A percentile compares a stretch with the other conserved stretches of the same genome.
Conservation (phyloP, 2,888 invertebrate genomes). For the Phasia obesa region DNA sequence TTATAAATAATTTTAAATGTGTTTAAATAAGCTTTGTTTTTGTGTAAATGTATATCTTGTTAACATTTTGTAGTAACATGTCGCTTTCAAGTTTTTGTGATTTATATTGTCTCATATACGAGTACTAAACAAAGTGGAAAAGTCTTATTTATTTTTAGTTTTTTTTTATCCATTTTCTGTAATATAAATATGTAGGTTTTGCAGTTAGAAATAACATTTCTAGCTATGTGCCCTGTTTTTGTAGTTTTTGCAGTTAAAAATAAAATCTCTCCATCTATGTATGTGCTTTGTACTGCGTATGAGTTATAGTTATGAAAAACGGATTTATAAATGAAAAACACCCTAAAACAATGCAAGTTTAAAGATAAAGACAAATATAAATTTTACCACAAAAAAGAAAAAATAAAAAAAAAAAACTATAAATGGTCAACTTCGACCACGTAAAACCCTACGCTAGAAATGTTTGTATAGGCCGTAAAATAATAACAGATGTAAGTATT, state of each 20-base stretch:
- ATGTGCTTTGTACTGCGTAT: slow-evolving; percentile 14
- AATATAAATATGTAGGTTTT: too few species aligned
- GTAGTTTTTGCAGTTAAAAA: not conserved
- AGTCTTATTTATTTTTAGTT: slow-evolving; percentile 17
- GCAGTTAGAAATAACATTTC: too few species aligned
- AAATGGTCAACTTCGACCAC: not conserved
- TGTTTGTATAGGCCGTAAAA: too few species aligned
- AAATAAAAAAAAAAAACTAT: not conserved
- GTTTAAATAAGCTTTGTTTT: slow-evolving; percentile 7
- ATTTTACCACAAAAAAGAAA: not conserved
- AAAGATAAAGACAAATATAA: slow-evolving; percentile 14
- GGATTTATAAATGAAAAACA: slow-evolving; percentile 51
- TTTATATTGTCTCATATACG: slow-evolving; percentile 51
- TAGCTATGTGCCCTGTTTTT: too few species aligned
- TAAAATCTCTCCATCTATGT: not conserved
- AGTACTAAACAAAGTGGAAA: slow-evolving; percentile 43
- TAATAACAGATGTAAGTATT: too few species aligned
- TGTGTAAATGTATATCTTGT: slow-evolving; percentile 20
- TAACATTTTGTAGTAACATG: slow-evolving; percentile 42
- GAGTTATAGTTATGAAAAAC: slow-evolving; percentile 52
- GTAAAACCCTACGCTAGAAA: too few species aligned
- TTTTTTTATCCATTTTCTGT: too few species aligned
- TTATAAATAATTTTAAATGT: slow-evolving; percentile 29
- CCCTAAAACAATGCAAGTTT: slow-evolving; percentile 27
- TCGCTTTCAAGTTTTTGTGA: slow-evolving; percentile 25